Evolutionary conservation across 23 tunicate genomes (phyloP).

Genomic region (Botrylloides violaceus): DNA sequence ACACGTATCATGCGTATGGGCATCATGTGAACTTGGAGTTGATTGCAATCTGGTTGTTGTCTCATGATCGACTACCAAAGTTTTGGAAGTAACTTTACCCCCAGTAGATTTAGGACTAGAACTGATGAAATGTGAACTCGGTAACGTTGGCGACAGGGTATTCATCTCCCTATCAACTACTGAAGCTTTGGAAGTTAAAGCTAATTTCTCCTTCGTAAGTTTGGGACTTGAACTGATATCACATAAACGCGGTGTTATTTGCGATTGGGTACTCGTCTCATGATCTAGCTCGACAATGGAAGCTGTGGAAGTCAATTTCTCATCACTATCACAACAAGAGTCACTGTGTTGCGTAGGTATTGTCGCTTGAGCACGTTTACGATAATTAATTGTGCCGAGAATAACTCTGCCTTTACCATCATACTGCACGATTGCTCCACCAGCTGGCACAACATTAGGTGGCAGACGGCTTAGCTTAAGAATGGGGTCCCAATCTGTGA

Average conservation of each 20-base stretch:
- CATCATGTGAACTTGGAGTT: too few species aligned
- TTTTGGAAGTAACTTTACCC: not conserved
- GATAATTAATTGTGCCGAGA: not conserved
- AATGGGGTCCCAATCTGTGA: not conserved
- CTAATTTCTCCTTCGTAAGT: too few species aligned
- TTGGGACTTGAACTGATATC: too few species aligned
- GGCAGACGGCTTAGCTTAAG: not conserved
- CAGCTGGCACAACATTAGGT: not conserved
- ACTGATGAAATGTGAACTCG: too few species aligned
- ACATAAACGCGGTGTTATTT: too few species aligned
- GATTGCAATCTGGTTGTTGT: too few species aligned
- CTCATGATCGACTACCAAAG: too few species aligned
- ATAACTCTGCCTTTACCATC: not conserved
- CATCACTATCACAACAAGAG: not conserved
- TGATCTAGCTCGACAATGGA: not conserved
- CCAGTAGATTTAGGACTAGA: too few species aligned
- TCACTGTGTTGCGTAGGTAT: not conserved
- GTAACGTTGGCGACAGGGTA: not conserved
- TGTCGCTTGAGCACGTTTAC: not conserved
- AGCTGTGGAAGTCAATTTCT: not conserved
- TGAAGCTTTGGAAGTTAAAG: not conserved
- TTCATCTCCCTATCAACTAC: not conserved
- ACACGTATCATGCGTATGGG: too few species aligned
- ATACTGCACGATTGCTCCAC: not conserved
- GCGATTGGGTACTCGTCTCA: not conserved